Evolutionary conservation across 2,888 invertebrate genomes (phyloP), one percentile per base, ranked within the genome.

Genomic region (Cylindroiulus punctatus): DNA sequence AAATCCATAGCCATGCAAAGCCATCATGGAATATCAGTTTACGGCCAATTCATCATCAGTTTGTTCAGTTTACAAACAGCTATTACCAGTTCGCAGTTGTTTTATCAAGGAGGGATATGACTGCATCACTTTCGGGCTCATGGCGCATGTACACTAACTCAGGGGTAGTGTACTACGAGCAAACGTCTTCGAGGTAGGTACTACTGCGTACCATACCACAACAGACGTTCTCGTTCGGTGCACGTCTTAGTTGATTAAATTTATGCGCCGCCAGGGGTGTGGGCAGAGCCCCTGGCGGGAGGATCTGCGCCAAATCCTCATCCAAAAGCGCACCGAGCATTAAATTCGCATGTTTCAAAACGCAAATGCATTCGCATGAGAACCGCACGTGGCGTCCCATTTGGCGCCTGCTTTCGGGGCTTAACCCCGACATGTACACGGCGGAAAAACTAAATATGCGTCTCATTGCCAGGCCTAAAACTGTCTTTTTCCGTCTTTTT

Each of bases 301-400:
- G 47, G 3, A 12, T 2, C 10, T 17, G 4, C 4, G 57, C 57
- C 22, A 57, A 22, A 22, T 3, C n/a, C 4, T 57, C 2, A 57
- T 7, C n/a, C 57, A n/a, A 22, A 22, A 19, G 57, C 57, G n/a
- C n/a, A 57, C 57, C n/a, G n/a, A 57, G 57, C 57, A n/a, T 57
- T 19, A 57, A 57, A 57, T 57, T 57, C 22, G 57, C 57, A 57
- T 7, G 57, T 57, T 57, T n/a, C n/a, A 19, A 57, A n/a, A 22
- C 22, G 57, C 57, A 57, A 57, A n/a, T 57, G 57, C 12, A 57
- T 57, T 57, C n/a, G 57, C 57, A n/a, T n/a, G 57, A 19, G 57
- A 57, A n/a, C 22, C 5, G 57, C 22, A 22, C 22, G 57, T 57
- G 22, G 22, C n/a, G 22, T 57, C 8, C n/a, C n/a, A 57, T 57